Base-by-base conservation (phyloP, 2,888 invertebrate species). In the Pocota personata region DNA sequence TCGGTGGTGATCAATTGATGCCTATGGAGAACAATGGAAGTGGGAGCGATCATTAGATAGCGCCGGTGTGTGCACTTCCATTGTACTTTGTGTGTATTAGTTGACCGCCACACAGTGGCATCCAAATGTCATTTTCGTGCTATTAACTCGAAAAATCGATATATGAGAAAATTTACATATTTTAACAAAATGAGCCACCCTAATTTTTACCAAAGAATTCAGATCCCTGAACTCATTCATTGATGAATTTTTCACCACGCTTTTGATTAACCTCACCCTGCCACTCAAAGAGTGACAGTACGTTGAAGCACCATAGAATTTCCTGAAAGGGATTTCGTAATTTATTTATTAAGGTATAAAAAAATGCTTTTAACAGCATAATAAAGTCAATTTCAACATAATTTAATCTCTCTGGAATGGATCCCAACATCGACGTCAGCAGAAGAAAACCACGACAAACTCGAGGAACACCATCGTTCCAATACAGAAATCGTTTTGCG, bases 371-470 rank as follows among this genome's bases (percentile, higher is more conserved):
- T 35, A 7, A 27, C 0, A 16, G 71, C 55, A 71, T 55, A 72
- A 24, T 3, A 24, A 27, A 10, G 4, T 35, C 50, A 16, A 52
- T 52, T 52, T 32, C 16, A 55, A 21, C 27, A 46, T 6, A 40
- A 57, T n/a, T 48, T 1, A 16, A 46, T n/a, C 8, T 37, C 7
- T 73, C 7, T 82, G 84, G 78, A 57, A 94, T 94, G 94, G 94
- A 93, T 80, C 93, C 93, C 87, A 93, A 93, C 67, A 91, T 94
- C 67, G 94, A 94, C 92, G 92, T 93, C 66, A 93, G 92, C 87
- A 93, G 93, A 90, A 93, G 95, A 91, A 95, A 95, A 93, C 95
- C 95, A 87, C 93, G 95, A 91, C 93, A 94, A 92, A 91, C 95
- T 80, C 93, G 93, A 91, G 95, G 95, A 88, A 95, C 95, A 50